Evolutionary conservation across 2,113 vertebrate genomes (phyloP).

Genomic region (Cacatua alba): DNA sequence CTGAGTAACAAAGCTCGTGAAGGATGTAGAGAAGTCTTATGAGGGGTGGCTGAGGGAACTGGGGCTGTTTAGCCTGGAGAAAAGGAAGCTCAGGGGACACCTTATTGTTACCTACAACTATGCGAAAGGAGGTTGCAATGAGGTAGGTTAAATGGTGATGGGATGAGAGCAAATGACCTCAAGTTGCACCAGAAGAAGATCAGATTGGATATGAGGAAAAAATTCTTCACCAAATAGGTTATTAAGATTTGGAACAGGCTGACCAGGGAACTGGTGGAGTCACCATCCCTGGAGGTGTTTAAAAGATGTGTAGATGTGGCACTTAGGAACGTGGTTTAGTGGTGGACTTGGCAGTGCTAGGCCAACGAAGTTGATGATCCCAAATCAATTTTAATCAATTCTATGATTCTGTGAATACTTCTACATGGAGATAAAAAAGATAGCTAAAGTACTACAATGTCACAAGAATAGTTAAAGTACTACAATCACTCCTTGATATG

Average conservation of each 20-base stretch:
- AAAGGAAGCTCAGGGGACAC: neutral
- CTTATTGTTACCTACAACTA: neutral
- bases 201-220: no score
- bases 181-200: no score
- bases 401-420: neutral
- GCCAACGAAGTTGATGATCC: fast-evolving
- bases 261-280: no score
- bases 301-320: no score
- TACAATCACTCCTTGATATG: neutral
- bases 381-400: neutral
- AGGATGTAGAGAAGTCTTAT: neutral
- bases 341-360: neutral
- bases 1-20: neutral
- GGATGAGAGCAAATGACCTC: no score
- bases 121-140: neutral
- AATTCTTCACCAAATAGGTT: no score
- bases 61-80: neutral
- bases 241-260: no score
- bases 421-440: neutral
- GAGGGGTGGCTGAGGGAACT: fast-evolving
- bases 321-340: neutral
- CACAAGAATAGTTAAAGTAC: neutral
- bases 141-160: neutral
- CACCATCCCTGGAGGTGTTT: no score
- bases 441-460: neutral